phyloP scores from a whole-genome alignment of 2,113 vertebrate species.

The Tamias sibiricus region DNA sequence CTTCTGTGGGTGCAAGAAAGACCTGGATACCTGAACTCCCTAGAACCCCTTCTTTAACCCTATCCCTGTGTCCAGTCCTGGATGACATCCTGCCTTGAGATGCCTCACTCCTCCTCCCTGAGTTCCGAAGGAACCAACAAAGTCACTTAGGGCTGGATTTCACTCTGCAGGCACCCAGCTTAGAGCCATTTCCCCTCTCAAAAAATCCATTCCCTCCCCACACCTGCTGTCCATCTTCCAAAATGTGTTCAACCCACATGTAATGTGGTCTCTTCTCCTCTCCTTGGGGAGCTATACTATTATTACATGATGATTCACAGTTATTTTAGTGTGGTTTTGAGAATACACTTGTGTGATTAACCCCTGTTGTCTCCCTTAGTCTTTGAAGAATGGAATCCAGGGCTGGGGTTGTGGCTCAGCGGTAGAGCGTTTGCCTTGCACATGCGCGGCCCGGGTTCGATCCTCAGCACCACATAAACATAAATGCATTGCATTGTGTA shows the following conservation, averaged over 20 bases:
- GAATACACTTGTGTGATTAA: neutral
- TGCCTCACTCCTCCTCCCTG: neutral
- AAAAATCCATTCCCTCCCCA: neutral
- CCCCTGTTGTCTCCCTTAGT: neutral
- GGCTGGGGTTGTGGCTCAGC: no score
- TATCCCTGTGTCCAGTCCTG: neutral
- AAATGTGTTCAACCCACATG: neutral
- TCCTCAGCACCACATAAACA: no score
- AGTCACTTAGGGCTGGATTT: neutral
- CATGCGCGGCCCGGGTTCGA: no score
- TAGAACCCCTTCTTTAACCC: neutral
- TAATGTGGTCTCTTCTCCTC: neutral
- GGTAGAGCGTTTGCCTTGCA: no score
- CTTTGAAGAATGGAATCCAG: neutral
- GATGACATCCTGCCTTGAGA: neutral
- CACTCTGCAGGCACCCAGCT: neutral
- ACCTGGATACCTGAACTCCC: no score
- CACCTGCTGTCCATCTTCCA: neutral
- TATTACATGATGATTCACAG: neutral
- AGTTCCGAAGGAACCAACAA: neutral
- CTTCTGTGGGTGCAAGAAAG: neutral
- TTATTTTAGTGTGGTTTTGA: neutral
- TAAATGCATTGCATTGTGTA: no score
- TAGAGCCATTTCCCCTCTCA: neutral
- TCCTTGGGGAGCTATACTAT: rapidly evolving